phyloP scores from a whole-genome alignment of 64 coral and sea anemone genomes.

The Trachythela sp. region DNA sequence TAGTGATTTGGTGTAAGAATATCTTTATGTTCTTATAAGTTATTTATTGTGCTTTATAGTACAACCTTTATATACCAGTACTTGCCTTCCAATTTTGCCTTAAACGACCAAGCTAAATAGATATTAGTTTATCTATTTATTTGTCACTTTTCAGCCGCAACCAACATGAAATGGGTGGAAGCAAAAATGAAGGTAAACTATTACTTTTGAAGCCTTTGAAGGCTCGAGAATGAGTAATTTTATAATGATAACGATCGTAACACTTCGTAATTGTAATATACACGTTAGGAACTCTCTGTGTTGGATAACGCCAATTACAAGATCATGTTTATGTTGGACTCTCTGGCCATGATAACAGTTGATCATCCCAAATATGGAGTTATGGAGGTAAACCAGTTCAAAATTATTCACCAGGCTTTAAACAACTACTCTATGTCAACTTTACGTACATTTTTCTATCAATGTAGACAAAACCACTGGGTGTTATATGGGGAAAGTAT shows the following conservation, averaged over 20 bases:
- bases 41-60: background rate
- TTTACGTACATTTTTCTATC: background rate
- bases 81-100: background rate
- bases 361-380: conserved; percentile 83
- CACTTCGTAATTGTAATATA: background rate
- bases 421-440: background rate
- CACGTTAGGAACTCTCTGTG: conserved; percentile 64
- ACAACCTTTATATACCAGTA: background rate
- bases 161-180: conserved; percentile 99
- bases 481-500: conserved; percentile 93
- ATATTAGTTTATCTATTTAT: background rate
- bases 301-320: conserved; percentile 85
- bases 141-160: conserved; percentile 61
- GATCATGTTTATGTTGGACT: conserved; percentile 76
- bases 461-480: conserved; percentile 85
- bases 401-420: no score
- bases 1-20: conserved; percentile 95
- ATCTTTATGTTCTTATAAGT: background rate
- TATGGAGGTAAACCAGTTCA: conserved; percentile 69
- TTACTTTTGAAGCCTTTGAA: background rate
- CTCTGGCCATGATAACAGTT: conserved; percentile 93
- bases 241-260: no score
- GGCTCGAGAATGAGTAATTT: no score
- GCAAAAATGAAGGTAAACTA: conserved; percentile 95
- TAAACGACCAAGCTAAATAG: background rate